Base-by-base conservation (phyloP, 2,113 vertebrate genomes). In the Calidris pygmaea region DNA sequence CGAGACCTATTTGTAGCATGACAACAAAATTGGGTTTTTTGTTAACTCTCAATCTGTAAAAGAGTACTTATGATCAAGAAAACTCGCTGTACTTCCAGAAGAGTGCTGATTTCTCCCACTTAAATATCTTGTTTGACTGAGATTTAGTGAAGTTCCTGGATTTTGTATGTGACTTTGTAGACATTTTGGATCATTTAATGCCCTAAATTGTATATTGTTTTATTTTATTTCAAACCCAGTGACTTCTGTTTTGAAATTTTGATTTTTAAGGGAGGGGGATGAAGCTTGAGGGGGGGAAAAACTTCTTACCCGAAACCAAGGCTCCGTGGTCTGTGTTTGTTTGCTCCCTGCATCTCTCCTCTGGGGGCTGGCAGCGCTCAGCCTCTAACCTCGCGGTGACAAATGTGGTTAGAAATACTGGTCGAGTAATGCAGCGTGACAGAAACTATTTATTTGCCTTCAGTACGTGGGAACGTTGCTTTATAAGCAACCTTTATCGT, bases 281-380 rank as follows among this genome's bases (percentile, higher is more conserved):
- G 14, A 58, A 50, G 50, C 55, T 12, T 24, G 26, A 30, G 22
- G 30, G 41, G 26, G 27, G 32, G 22, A 4, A 20, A 41, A 70
- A 9, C 20, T 37, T 63, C 14, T 65, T 56, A 21, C 12, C 18
- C 0, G 0, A 68, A 86, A 32, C 22, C 34, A 45, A 1, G 0
- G 0, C 9, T 78, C 9, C 1, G 1, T 30, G 29, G 65, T 19
- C 14, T 73, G 9, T 65, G 39, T 41, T 41, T 41, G 15, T 45
- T 48, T 62, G 23, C 41, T 83, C 26, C 29, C 27, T 73, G 29
- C 21, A 34, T 63, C 37, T 82, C 24, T 79, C 18, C 53, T 82
- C 7, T 60, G 21, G 12, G 27, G 62, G 23, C 39, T 82, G 81
- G 30, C 39, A 65, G 27, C 8, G 34, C 77, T 85, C 34, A 16